Conservation (phyloP, 2,113 vertebrate species). For the Dromiciops gliroides region DNA sequence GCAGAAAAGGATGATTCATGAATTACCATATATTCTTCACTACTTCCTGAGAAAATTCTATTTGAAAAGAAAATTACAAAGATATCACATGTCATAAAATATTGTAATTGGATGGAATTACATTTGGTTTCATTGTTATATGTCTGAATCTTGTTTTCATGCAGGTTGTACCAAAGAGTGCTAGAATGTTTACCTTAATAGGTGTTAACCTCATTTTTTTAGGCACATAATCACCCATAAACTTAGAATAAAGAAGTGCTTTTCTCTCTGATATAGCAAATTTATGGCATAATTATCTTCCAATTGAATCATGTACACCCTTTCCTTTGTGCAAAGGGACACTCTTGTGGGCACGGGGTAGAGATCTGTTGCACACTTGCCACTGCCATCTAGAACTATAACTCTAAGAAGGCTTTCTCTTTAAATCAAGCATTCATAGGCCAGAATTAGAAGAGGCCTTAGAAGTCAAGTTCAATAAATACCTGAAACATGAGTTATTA, state of each 20-base stretch:
- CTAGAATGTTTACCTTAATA: neutral
- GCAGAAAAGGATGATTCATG: neutral
- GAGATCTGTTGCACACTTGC: too few relatives aligned
- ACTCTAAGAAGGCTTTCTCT: fast-evolving
- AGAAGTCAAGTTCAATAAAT: too few relatives aligned
- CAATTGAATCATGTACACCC: fast-evolving
- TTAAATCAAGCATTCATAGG: neutral
- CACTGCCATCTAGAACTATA: fast-evolving
- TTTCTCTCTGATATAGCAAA: fast-evolving
- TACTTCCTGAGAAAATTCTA: neutral
- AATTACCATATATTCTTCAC: neutral
- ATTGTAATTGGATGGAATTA: neutral
- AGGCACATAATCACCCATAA: fast-evolving
- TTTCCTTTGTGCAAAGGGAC: too few relatives aligned
- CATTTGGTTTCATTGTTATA: fast-evolving
- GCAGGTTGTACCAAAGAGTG: fast-evolving
- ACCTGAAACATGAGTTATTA: too few relatives aligned
- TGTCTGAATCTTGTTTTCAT: fast-evolving
- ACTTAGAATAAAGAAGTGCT: fast-evolving
- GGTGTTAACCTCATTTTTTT: neutral
- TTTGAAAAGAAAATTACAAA: neutral
- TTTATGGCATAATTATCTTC: fast-evolving
- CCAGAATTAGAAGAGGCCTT: too few relatives aligned
- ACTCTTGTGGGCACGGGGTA: too few relatives aligned
- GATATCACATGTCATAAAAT: neutral